phyloP scores from a whole-genome alignment of 2,113 vertebrate genomes.

The Chloropsis cyanopogon region DNA sequence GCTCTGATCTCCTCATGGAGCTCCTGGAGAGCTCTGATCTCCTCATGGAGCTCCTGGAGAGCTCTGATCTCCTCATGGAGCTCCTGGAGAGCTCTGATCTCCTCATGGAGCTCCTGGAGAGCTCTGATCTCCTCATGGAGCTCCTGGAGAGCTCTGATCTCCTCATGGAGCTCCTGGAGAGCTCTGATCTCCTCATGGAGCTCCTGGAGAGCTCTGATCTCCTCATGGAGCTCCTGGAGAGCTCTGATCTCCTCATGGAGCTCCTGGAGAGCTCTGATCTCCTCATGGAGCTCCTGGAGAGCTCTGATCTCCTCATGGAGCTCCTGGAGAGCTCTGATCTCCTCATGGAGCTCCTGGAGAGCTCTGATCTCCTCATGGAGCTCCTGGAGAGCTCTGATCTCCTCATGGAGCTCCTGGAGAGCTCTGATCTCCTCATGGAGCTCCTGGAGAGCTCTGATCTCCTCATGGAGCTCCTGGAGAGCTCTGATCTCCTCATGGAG shows the following conservation, averaged over 20 bases:
- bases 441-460: not conserved
- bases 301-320: too few relatives aligned
- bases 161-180: not conserved
- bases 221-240: rapidly evolving
- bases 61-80: rapidly evolving
- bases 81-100: not conserved
- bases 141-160: rapidly evolving
- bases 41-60: rapidly evolving
- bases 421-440: rapidly evolving
- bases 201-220: too few relatives aligned
- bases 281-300: too few relatives aligned
- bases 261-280: not conserved
- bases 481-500: not conserved
- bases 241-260: rapidly evolving
- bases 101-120: too few relatives aligned
- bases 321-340: rapidly evolving
- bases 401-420: rapidly evolving
- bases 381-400: too few relatives aligned
- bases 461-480: too few relatives aligned
- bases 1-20: too few relatives aligned
- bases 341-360: not conserved
- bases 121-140: too few relatives aligned
- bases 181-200: too few relatives aligned
- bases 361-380: too few relatives aligned
- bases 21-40: too few relatives aligned